A percentile compares a stretch with the other conserved stretches of the same genome.
Evolutionary conservation across 2,113 vertebrate genomes (phyloP).

Genomic region (Beaufortia kweichowensis): DNA sequence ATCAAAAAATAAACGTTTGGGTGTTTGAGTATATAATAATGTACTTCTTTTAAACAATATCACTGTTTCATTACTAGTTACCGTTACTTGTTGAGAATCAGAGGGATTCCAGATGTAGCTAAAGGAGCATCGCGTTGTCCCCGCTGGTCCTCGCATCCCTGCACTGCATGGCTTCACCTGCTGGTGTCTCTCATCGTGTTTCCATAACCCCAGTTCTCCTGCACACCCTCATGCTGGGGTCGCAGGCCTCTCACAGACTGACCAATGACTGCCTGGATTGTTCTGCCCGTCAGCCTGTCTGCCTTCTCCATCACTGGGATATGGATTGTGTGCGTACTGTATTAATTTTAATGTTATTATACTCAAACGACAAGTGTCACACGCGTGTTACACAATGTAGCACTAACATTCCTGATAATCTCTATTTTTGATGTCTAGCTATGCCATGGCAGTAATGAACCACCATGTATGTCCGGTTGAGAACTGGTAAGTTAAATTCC

Average conservation of each 20-base stretch:
- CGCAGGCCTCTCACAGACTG: slow-evolving; percentile 74
- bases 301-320: slow-evolving; percentile 93
- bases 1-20: too few species aligned
- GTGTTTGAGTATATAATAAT: too few species aligned
- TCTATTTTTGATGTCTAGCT: slow-evolving; percentile 67
- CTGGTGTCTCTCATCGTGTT: slow-evolving; percentile 3
- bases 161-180: slow-evolving; percentile 53
- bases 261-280: slow-evolving; percentile 94
- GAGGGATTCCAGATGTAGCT: slow-evolving; percentile 59
- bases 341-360: neutral
- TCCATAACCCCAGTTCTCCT: slow-evolving; percentile 49
- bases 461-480: slow-evolving; percentile 92
- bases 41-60: neutral
- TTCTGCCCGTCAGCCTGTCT: slow-evolving; percentile 90
- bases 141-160: slow-evolving; percentile 13
- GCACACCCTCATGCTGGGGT: slow-evolving; percentile 76
- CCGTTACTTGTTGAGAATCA: slow-evolving; percentile 54
- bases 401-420: too few species aligned
- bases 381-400: too few species aligned
- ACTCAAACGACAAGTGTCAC: neutral
- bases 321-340: slow-evolving; percentile 91
- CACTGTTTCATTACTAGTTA: neutral
- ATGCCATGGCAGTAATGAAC: slow-evolving; percentile 95
- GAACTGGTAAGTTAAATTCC: slow-evolving; percentile 80
- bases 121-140: slow-evolving; percentile 54